phyloP scores from a whole-genome alignment of 2,797 vertebrate genomes.

The Centroberyx gerrardi region DNA sequence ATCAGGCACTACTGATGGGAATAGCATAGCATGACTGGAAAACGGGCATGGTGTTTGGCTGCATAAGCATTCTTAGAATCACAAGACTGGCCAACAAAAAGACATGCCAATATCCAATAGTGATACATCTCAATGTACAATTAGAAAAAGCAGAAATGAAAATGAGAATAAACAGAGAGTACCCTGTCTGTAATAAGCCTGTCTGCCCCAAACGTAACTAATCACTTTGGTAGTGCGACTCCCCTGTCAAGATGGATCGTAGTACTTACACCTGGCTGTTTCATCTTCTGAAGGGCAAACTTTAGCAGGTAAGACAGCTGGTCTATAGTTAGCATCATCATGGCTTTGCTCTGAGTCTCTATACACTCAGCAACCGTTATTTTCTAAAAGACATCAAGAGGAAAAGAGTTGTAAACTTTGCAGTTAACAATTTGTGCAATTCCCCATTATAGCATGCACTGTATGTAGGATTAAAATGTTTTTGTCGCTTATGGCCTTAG shows the following conservation, averaged over 20 bases:
- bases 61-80: constrained; percentile 39
- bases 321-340: constrained; percentile 98
- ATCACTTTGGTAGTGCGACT: constrained; percentile 9
- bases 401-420: constrained; percentile 55
- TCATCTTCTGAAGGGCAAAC: constrained; percentile 99
- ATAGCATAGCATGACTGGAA: constrained; percentile 30
- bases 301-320: constrained; percentile 98
- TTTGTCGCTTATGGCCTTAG: not conserved
- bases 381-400: constrained; percentile 91
- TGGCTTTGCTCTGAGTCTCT: constrained; percentile 99
- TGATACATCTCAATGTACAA: constrained; percentile 22
- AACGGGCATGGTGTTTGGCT: constrained; percentile 35
- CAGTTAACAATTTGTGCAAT: constrained; percentile 8
- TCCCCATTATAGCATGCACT: constrained; percentile 10
- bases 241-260: constrained; percentile 27
- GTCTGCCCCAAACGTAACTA: constrained; percentile 1
- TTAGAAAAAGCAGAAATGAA: constrained; percentile 35
- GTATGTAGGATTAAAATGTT: constrained; percentile 1
- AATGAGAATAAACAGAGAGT: constrained; percentile 15
- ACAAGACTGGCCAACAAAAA: constrained; percentile 29
- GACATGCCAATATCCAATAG: constrained; percentile 49
- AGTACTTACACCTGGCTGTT: constrained; percentile 97
- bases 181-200: constrained; percentile 10
- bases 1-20: constrained; percentile 38
- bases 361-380: constrained; percentile 99